phyloP scores from a whole-genome alignment of 1,140 invertebrate species.

The Camponotus vicinus region DNA sequence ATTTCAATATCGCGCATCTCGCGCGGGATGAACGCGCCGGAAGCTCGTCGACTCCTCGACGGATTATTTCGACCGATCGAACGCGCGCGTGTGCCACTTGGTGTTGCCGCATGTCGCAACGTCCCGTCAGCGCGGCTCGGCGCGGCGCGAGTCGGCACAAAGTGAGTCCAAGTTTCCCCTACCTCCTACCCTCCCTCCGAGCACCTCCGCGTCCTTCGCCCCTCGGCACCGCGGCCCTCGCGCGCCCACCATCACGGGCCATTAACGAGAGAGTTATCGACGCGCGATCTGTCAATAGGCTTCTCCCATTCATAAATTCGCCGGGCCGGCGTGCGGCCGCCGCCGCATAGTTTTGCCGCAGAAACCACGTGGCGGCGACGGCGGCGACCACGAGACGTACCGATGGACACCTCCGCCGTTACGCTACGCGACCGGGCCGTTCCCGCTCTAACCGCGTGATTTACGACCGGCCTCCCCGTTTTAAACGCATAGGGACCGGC shows the following conservation, averaged over 20 bases:
- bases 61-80: constrained; percentile 40
- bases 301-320: constrained; percentile 83
- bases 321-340: constrained; percentile 65
- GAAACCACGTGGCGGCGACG: constrained; percentile 78
- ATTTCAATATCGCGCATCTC: constrained; percentile 28
- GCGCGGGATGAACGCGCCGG: background rate
- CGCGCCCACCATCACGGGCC: constrained; percentile 74
- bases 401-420: constrained; percentile 61
- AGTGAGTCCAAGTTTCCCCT: constrained; percentile 71
- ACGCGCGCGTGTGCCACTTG: constrained; percentile 11
- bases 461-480: constrained; percentile 67
- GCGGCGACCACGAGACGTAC: constrained; percentile 56
- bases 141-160: constrained; percentile 57
- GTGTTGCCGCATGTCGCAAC: constrained; percentile 41
- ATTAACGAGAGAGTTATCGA: constrained; percentile 82
- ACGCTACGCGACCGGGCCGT: constrained; percentile 60
- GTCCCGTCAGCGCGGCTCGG: constrained; percentile 42
- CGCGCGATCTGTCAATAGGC: constrained; percentile 83
- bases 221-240: constrained; percentile 49
- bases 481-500: constrained; percentile 70
- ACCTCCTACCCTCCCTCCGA: constrained; percentile 59
- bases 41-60: background rate
- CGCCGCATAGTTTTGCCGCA: constrained; percentile 79
- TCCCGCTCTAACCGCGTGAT: constrained; percentile 66
- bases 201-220: constrained; percentile 53